phyloP scores from a whole-genome alignment of 2,113 vertebrate species.

The Rattus norvegicus region GRCr8 NC_086032.1:20808501-20809000 shows the following conservation, averaged over 20 bases:
- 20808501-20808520: background rate
- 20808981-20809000: constrained; percentile 88
- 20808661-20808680: background rate
- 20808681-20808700: background rate
- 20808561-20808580: background rate
- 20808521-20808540: background rate
- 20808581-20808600: background rate
- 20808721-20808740: background rate
- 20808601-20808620: background rate
- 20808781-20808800: constrained; percentile 1
- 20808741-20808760: constrained; percentile 58
- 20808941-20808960: constrained; percentile 87
- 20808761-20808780: constrained; percentile 43
- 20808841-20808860: constrained; percentile 34
- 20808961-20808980: constrained; percentile 90
- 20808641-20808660: background rate
- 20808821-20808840: background rate
- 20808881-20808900: constrained; percentile 72
- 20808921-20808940: constrained; percentile 61
- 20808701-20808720: background rate
- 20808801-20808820: background rate
- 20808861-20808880: background rate
- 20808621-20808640: background rate
- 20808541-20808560: background rate
- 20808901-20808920: constrained; percentile 82